Evolutionary conservation across 2,888 invertebrate genomes (phyloP), one percentile per base, ranked within the genome.

Genomic region (Amblyteles armatorius): DNA sequence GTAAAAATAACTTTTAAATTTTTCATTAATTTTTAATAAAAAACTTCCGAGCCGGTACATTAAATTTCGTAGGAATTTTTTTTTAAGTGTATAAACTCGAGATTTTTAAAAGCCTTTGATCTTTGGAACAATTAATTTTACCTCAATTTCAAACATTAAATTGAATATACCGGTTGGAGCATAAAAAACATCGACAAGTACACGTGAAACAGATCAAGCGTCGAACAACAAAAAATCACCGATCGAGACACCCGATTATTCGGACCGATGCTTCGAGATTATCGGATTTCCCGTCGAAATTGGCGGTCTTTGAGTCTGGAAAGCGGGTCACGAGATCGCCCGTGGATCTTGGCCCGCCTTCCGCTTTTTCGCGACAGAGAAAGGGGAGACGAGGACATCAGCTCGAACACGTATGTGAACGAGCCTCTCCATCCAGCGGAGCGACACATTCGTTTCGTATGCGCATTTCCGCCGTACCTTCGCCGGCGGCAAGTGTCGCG

Each of bases 291-390:
- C 52, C 65, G 55, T 69, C 29, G 65, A 76, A 76, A 84, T 84
- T 82, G 84, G 74, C 69, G 71, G 82, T 36, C 79, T 84, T 74
- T 79, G 82, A 74, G 63, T 36, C n/a, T 79, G 83, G 85, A 87
- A 87, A 87, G 81, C 81, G 84, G 86, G 87, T 86, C 86, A 85
- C 72, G 80, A 71, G 83, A 82, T 85, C 83, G 76, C 73, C 57
- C 71, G 79, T 80, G 79, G 82, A 60, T 69, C 63, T 74, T 74
- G 69, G 74, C 73, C 52, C 77, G 74, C 67, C 73, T 78, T 78
- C 68, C 52, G 68, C 81, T 81, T 81, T 44, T 81, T 55, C 81
- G 69, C 22, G 79, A 9, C 13, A 57, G 79, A 79, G 78, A 84
- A 82, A 71, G 72, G 60, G 72, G 77, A 77, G 74, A 83, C 36